phyloP scores from a whole-genome alignment of 2,113 vertebrate species.

The Lichenostomus cassidix region DNA sequence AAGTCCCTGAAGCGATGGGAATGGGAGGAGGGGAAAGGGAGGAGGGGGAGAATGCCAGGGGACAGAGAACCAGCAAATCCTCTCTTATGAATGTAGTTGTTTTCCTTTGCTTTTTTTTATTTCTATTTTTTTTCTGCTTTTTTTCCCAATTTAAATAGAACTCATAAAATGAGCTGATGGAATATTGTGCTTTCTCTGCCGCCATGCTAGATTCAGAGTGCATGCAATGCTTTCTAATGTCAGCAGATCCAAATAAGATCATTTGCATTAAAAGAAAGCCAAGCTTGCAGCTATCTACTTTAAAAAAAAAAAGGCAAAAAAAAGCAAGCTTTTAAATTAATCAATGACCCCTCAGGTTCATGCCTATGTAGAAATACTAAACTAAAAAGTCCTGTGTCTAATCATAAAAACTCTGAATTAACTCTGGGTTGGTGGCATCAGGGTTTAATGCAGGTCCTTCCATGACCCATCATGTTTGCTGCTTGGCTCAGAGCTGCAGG shows the following conservation, averaged over 20 bases:
- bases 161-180: slow-evolving; percentile 9
- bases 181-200: not conserved
- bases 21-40: not conserved
- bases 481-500: not conserved
- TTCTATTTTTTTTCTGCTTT: not conserved
- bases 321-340: not conserved
- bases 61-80: not conserved
- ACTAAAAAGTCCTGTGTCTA: not conserved
- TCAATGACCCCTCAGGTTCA: not conserved
- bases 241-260: slow-evolving; percentile 33
- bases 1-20: slow-evolving; percentile 3
- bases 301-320: not conserved
- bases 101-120: not conserved
- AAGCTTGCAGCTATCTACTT: not conserved
- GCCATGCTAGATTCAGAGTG: not conserved
- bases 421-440: not conserved
- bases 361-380: not conserved
- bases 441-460: not conserved
- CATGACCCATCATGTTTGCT: not conserved
- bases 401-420: not conserved
- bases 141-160: not conserved
- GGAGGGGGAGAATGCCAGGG: not conserved
- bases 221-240: slow-evolving; percentile 19
- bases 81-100: not conserved
- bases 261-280: slow-evolving; percentile 48